Evolutionary conservation across 1,140 invertebrate genomes (phyloP).

Genomic region (Rhopalosiphum padi): DNA sequence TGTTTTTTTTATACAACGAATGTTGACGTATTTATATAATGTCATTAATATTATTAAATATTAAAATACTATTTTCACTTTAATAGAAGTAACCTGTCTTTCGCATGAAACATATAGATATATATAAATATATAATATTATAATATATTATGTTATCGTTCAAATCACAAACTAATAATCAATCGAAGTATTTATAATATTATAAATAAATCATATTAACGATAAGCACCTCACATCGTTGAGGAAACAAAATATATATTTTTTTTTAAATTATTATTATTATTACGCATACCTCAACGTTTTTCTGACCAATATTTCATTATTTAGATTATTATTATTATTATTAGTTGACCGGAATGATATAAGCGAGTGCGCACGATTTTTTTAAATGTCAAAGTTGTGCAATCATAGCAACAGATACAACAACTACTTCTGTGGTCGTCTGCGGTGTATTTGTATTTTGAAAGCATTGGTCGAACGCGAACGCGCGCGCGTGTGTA

Average conservation of each 20-base stretch:
- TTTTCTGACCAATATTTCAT: neutral
- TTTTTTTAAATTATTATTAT: neutral
- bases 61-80: neutral
- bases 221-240: neutral
- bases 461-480: constrained; percentile 27
- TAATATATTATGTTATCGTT: neutral
- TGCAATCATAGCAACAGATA: constrained; percentile 31
- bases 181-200: neutral
- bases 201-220: constrained; percentile 12
- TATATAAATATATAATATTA: neutral
- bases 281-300: neutral
- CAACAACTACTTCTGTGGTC: constrained; percentile 22
- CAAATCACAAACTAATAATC: neutral
- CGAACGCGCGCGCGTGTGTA: constrained; percentile 20
- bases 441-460: constrained; percentile 27
- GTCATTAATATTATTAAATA: neutral
- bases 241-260: neutral
- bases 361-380: constrained; percentile 27
- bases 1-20: neutral
- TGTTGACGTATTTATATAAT: neutral
- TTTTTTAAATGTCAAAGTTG: constrained; percentile 39
- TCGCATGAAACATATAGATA: neutral
- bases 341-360: neutral
- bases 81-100: neutral
- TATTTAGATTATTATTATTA: constrained; percentile 1